These are phyloP conservation scores for Ophiothrix spiculata DNA, from an alignment of 35 echinoderm and acorn worm genomes.

Conservation along the genomic window DNA sequence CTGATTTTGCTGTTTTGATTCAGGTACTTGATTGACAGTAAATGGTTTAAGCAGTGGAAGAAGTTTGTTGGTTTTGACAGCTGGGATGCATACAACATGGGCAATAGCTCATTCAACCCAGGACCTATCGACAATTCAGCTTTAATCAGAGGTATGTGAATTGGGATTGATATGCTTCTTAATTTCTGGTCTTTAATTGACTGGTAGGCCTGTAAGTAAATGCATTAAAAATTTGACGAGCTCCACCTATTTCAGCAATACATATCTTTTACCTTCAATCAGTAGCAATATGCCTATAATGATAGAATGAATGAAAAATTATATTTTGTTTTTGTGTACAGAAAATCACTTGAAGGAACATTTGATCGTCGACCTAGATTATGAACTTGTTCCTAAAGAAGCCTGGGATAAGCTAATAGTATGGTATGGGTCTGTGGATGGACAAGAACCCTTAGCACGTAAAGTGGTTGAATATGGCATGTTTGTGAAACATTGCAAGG, in stretches of 20 bases:
- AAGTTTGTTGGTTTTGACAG: slow-evolving; percentile 98
- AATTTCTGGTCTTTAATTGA: no score
- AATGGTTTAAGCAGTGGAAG: slow-evolving; percentile 98
- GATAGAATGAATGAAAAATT: no score
- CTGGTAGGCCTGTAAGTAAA: no score
- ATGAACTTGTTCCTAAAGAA: slow-evolving; percentile 70
- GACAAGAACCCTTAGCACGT: slow-evolving; percentile 60
- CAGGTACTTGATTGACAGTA: slow-evolving; percentile 95
- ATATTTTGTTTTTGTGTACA: no score
- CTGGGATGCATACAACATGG: slow-evolving; percentile 85
- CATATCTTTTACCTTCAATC: no score
- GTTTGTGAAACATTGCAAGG: slow-evolving; percentile 99
- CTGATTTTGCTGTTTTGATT: no score
- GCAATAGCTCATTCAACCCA: slow-evolving; percentile 68
- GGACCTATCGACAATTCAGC: slow-evolving; percentile 92
- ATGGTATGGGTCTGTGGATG: slow-evolving; percentile 64
- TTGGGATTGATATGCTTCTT: no score
- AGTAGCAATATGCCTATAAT: no score
- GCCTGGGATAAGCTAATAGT: slow-evolving; percentile 71
- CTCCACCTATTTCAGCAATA: no score
- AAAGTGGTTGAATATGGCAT: slow-evolving; percentile 97
- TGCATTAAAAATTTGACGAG: no score
- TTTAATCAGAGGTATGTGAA: no score
- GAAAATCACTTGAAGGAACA: neutral
- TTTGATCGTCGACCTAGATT: slow-evolving; percentile 75